Evolutionary conservation across 2,888 invertebrate genomes (phyloP).

Genomic region (Julus scandinavius): DNA sequence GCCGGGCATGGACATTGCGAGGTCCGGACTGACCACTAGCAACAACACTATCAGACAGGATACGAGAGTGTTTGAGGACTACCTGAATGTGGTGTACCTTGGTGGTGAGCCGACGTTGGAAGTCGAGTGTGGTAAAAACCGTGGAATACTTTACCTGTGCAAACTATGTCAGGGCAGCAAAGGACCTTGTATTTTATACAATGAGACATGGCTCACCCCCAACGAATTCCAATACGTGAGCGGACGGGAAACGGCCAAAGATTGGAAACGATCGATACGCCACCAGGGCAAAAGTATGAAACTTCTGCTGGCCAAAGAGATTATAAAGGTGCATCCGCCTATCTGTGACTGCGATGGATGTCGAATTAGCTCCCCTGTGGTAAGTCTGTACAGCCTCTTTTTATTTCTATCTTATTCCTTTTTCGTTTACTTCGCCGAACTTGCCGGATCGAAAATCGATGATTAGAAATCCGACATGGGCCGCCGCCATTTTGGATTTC

Average conservation of each 20-base stretch:
- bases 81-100: conserved; percentile 60
- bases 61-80: conserved; percentile 60
- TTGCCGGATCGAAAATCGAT: conserved; percentile 3
- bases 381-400: conserved; percentile 48
- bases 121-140: conserved; percentile 66
- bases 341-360: conserved; percentile 65
- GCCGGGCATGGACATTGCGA: conserved; percentile 46
- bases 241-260: conserved; percentile 69
- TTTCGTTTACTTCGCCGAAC: background rate
- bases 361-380: conserved; percentile 60
- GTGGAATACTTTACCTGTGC: conserved; percentile 65
- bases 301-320: conserved; percentile 67
- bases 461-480: background rate
- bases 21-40: background rate
- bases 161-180: conserved; percentile 67
- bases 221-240: conserved; percentile 69
- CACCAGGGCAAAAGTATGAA: conserved; percentile 68
- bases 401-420: background rate
- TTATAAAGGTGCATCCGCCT: conserved; percentile 66
- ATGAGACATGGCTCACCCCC: conserved; percentile 67
- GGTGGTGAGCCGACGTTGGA: conserved; percentile 63
- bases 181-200: conserved; percentile 67
- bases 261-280: conserved; percentile 68
- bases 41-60: background rate
- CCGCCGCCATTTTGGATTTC: background rate